Percentiles rank a stretch among this genome's conserved stretches.
phyloP scores from a whole-genome alignment of 2,797 vertebrate species.

The Malacoraja senta region DNA sequence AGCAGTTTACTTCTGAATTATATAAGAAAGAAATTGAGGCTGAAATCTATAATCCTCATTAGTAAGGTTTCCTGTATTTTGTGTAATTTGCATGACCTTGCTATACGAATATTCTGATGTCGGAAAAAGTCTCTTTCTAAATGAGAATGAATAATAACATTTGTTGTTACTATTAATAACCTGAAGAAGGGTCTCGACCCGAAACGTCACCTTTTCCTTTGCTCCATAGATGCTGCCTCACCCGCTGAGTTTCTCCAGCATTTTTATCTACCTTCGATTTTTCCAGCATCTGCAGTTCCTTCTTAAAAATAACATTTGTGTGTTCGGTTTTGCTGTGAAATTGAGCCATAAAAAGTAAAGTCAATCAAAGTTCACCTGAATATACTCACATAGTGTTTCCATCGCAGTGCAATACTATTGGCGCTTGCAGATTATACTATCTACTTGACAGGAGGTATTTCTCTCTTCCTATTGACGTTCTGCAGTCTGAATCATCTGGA shows the following conservation, averaged over 20 bases:
- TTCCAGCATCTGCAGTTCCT: too few relatives aligned
- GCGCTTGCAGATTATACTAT: neutral
- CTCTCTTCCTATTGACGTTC: neutral
- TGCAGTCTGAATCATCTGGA: neutral
- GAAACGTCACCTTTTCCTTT: too few relatives aligned
- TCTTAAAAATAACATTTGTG: neutral
- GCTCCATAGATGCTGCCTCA: too few relatives aligned
- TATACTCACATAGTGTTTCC: neutral
- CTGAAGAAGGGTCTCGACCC: too few relatives aligned
- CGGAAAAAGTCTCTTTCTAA: neutral
- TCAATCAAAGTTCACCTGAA: neutral
- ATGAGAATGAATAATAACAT: neutral
- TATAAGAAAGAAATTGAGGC: slow-evolving; percentile 45
- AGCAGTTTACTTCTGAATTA: slow-evolving; percentile 38
- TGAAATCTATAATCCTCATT: neutral
- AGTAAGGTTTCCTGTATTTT: neutral
- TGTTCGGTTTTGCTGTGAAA: neutral
- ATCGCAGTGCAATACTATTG: neutral
- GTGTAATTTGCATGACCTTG: neutral
- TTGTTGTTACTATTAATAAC: neutral
- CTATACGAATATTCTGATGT: neutral
- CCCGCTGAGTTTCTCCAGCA: too few relatives aligned
- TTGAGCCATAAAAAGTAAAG: neutral
- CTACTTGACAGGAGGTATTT: neutral
- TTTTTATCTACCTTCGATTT: too few relatives aligned